Evolutionary conservation across 2,888 invertebrate genomes (phyloP), one percentile per base, ranked within the genome.

Genomic region (Terebella lapidaria): DNA sequence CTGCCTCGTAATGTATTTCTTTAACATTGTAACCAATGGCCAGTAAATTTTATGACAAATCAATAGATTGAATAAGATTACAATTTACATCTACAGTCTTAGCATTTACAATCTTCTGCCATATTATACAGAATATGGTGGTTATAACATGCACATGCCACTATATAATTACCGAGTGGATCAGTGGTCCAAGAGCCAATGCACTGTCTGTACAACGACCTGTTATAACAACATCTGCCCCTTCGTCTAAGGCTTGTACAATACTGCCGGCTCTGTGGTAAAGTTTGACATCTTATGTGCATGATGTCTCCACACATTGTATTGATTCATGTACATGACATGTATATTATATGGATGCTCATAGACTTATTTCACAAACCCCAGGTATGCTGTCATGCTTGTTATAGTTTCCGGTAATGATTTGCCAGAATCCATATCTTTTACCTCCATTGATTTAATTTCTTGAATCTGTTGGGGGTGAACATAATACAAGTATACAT

Each of bases 171-270:
- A 81, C 81, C 62, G 69, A 63, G 66, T 82, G 81, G 26, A 82
- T 72, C 27, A 83, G 74, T 25, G 83, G 83, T 46, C 76, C 84
- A 22, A 84, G 72, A 2, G 78, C 82, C 49, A 84, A 63, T 27
- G 83, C 81, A 70, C 82, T 82, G 70, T 84, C 84, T 5, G 80
- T 80, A 75, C 83, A 83, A 54, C 84, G 66, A 2, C 84, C 84
- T 30, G 83, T 83, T n/a, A 84, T 75, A 1, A 84, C 83, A 56
- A 84, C 71, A 70, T 84, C 83, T 24, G 84, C 84, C 29, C 83
- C 83, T 54, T 74, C 68, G 54, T 81, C 79, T 51, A 84, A 68
- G 15, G 83, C 83, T 60, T 74, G 66, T 10, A 74, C 73, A 55
- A 84, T 82, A 2, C 83, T 80, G 5, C 80, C 81, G 59, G 83